Percentiles rank a stretch among this genome's conserved stretches.
These are phyloP conservation scores for Saimiri boliviensis DNA, from an alignment of 2,113 vertebrate genomes.

Conservation along the genomic window DNA sequence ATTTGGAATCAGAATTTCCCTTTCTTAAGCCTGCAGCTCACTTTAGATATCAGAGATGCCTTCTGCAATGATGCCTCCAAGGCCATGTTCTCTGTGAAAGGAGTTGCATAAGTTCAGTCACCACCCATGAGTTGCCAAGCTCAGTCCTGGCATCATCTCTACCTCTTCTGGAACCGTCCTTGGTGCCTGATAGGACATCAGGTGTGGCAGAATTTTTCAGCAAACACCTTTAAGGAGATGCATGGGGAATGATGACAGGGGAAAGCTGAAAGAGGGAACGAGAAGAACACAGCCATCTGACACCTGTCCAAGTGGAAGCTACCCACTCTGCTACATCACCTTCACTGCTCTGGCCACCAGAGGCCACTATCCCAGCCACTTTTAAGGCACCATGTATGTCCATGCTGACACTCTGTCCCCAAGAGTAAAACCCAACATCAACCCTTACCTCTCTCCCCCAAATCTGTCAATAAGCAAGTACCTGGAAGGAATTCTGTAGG, in stretches of 20 bases:
- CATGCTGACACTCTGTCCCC: background rate
- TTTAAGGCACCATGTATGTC: no score
- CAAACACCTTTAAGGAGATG: background rate
- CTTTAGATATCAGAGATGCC: background rate
- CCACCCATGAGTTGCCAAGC: background rate
- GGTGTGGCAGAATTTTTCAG: no score
- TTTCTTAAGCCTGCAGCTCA: background rate
- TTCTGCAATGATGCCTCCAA: background rate
- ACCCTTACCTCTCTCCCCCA: background rate
- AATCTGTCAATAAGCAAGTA: background rate
- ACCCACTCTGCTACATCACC: no score
- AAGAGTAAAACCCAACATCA: background rate
- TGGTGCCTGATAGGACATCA: rapidly evolving
- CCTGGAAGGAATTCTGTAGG: background rate
- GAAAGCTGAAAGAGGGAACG: background rate
- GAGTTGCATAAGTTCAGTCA: background rate
- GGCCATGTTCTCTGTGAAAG: background rate
- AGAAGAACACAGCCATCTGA: background rate
- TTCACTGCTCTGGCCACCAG: rapidly evolving
- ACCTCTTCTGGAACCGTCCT: background rate
- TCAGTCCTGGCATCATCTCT: background rate
- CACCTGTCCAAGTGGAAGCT: background rate
- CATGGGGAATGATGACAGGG: background rate
- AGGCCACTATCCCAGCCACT: no score
- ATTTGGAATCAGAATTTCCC: background rate